Conservation (phyloP, 2,888 invertebrate genomes). For the Tinea trinotella region DNA sequence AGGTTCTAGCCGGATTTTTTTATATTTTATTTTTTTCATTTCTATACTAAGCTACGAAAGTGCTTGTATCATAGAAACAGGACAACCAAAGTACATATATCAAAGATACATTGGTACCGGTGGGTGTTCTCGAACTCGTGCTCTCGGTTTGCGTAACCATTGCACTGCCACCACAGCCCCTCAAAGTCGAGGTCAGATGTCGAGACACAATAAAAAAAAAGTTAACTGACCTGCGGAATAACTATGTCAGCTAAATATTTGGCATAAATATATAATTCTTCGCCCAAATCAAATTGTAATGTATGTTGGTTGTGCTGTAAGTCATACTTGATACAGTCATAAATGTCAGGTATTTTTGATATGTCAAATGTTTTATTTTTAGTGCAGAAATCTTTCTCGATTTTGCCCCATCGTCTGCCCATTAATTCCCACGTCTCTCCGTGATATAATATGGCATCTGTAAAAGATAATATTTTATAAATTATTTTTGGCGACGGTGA, state of each 20-base stretch:
- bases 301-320: constrained; percentile 98
- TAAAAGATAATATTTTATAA: no score
- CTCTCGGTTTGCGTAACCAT: no score
- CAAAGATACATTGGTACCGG: no score
- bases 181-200: no score
- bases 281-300: constrained; percentile 91
- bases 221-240: constrained; percentile 87
- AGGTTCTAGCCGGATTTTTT: background rate
- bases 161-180: no score
- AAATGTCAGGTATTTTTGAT: constrained; percentile 99
- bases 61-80: no score
- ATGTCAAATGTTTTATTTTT: constrained; percentile 96
- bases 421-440: constrained; percentile 99
- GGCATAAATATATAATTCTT: constrained; percentile 94
- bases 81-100: no score
- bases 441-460: constrained; percentile 94
- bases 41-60: no score
- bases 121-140: no score
- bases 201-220: background rate
- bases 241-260: constrained; percentile 99
- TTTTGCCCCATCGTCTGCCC: constrained; percentile 97
- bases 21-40: no score
- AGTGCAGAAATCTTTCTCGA: constrained; percentile 97
- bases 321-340: constrained; percentile 99
- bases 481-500: no score